Base-by-base conservation (phyloP, 2,797 vertebrate species). In the Ceyx erithaca region DNA sequence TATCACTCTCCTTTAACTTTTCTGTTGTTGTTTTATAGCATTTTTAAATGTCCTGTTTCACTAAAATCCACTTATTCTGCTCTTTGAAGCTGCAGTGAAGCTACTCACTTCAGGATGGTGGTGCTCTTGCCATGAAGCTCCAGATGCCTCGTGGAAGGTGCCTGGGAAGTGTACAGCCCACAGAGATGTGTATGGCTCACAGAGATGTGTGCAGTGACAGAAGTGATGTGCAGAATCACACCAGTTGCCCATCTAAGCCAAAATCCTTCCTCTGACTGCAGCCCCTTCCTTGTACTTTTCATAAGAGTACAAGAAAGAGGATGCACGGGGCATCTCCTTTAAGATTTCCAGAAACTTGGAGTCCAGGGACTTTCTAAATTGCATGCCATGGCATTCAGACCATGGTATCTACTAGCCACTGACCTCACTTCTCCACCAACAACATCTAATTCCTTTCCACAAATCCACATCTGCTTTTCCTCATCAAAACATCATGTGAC, bases 1-100 rank as follows among this genome's bases (percentile, higher is more conserved):
- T 94, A 94, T 90, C 91, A 92, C 92, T 92, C 90, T 81, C 41
- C 37, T 91, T 86, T 0, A 4, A 83, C 64, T 72, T 77, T 75
- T 81, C 72, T 61, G 31, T 28, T 31, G n/a, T 22, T 31, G 49
- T 79, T 93, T 84, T 1, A 1, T 26, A 71, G 26, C 23, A 75
- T 78, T 89, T 88, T 86, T 21, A 80, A 80, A 89, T 9, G 58
- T 35, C 41, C 52, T 6, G 2, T 73, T 92, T 80, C 61, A 84
- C 46, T 64, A 46, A 87, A 89, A 49, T 30, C 20, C 15, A 30
- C 26, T 85, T 70, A 54, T 18, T 75, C 48, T 68, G 43, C n/a
- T 83, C 75, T 73, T 61, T 37, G 33, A 69, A 49, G 43, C 14
- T 21, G 26, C 52, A 57, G 5, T 45, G 17, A 75, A 59, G 43